Base-by-base conservation (phyloP, 1,140 invertebrate species). In the Drosophila bocki region DNA sequence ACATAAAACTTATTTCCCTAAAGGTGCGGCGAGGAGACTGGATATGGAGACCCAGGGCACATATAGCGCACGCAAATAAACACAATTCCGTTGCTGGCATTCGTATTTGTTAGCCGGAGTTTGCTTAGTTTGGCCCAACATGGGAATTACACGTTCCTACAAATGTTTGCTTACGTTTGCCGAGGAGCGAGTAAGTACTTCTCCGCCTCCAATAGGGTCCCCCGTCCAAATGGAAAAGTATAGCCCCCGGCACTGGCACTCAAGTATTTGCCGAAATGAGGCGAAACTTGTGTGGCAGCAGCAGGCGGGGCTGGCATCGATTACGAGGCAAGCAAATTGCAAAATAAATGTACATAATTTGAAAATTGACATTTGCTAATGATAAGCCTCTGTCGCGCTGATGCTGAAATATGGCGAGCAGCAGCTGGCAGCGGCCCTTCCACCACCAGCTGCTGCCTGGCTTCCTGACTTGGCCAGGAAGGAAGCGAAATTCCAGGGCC, bases 321-420 rank as follows among this genome's bases (percentile, higher is more conserved):
- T 74, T 81, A 78, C 67, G 64, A 68, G 72, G 26, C 61, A 53
- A 60, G 69, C 58, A 75, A 79, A 83, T 82, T 79, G 76, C 60
- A 22, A 75, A 83, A 82, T 80, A 80, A 79, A 80, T 80, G 69
- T 75, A 78, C 47, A 85, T 79, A 77, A 80, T 90, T 90, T 85
- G 56, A 72, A 90, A 90, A 67, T 85, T 85, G 81, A 84, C 81
- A 64, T 79, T 60, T 77, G 85, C 85, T 88, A 87, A 87, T 87
- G 84, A 90, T 87, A 88, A 84, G 82, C 74, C 64, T 37, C 44
- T 44, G 33, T 42, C 41, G 33, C 41, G 12, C 19, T 77, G 57
- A 78, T 78, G 65, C 61, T 82, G 51, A 87, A 80, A 80, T 84
- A 88, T 83, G 79, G 76, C 56, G 32, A 58, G 54, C 17, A 54